Evolutionary conservation across 2,797 vertebrate genomes (phyloP), one percentile per base, ranked within the genome.

Genomic region (Esox masquinongy): DNA sequence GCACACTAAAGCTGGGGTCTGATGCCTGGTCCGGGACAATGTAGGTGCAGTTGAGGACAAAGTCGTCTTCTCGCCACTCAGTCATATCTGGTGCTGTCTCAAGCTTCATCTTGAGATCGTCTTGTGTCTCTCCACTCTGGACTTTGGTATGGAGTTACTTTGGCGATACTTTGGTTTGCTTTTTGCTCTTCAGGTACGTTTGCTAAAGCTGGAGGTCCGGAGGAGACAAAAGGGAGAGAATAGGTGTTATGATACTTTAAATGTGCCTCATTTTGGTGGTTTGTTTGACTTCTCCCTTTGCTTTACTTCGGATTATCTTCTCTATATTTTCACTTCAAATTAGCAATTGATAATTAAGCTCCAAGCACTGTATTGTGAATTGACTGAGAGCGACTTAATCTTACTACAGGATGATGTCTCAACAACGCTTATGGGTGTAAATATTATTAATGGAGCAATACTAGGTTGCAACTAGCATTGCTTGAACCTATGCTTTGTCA

Each of bases 41-140:
- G 90, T 94, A 94, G 76, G 93, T 94, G 87, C 92, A 94, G 83
- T 85, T 93, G 34, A 91, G 84, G 67, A 92, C 92, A 22, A 94
- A 94, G 77, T 94, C 93, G 59, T 82, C 64, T 80, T 93, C 93
- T 70, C 84, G 84, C 94, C 94, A 94, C 2, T 81, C 50, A 1
- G 85, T 90, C 84, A 92, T 87, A 83, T 93, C 92, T 1, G 81
- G 50, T 19, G 78, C 72, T 73, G 80, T 85, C 34, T 94, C 90
- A 79, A 92, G 86, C 83, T 91, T 95, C 93, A 95, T 29, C 24
- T 64, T 19, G 12, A 3, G 74, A 26, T 56, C 51, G 17, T 15
- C 49, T 5, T 15, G 19, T 64, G 29, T 64, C 53, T n/a, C n/a
- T 19, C 17, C 24, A 47, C 66, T 12, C 16, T 43, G 36, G 8